Evolutionary conservation across 2,113 vertebrate genomes (phyloP).

Genomic region (Ameiurus melas): DNA sequence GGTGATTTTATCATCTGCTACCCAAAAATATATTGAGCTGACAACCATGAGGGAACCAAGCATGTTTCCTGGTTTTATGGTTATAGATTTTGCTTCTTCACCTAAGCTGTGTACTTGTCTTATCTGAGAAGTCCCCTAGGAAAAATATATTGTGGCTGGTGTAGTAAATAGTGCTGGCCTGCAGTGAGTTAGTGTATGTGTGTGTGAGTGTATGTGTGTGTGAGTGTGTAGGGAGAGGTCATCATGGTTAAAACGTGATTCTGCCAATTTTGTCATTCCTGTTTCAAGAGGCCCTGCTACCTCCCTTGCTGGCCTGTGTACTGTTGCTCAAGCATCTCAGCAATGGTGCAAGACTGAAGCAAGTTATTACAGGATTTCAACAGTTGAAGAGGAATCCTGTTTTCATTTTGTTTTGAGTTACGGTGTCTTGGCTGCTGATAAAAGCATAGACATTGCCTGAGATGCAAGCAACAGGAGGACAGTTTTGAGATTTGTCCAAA

Average conservation of each 20-base stretch:
- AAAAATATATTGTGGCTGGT: constrained; percentile 8
- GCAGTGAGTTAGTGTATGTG: not conserved
- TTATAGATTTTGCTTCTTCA: not conserved
- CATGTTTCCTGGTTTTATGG: constrained; percentile 10
- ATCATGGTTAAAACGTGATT: constrained; percentile 27
- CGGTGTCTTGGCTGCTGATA: constrained; percentile 1
- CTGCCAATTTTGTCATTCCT: constrained; percentile 35
- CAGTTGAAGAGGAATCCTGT: constrained; percentile 57
- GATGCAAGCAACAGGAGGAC: not conserved
- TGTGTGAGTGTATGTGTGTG: constrained; percentile 12
- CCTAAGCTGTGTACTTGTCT: constrained; percentile 22
- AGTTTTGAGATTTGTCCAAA: constrained; percentile 7
- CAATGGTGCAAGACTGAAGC: constrained; percentile 54
- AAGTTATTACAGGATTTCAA: constrained; percentile 57
- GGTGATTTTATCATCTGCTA: not conserved
- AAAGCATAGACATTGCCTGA: not conserved
- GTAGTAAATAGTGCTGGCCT: not conserved
- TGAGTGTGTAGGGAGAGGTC: constrained; percentile 22
- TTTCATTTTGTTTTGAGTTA: constrained; percentile 54
- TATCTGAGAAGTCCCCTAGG: constrained; percentile 19
- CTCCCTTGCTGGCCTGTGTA: constrained; percentile 40
- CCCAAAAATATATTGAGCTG: not conserved
- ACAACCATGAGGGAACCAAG: not conserved
- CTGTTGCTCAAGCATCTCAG: constrained; percentile 45
- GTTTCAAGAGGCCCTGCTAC: constrained; percentile 19